phyloP scores from a whole-genome alignment of 2,888 invertebrate genomes.

The Lasioglossum oenotherae region DNA sequence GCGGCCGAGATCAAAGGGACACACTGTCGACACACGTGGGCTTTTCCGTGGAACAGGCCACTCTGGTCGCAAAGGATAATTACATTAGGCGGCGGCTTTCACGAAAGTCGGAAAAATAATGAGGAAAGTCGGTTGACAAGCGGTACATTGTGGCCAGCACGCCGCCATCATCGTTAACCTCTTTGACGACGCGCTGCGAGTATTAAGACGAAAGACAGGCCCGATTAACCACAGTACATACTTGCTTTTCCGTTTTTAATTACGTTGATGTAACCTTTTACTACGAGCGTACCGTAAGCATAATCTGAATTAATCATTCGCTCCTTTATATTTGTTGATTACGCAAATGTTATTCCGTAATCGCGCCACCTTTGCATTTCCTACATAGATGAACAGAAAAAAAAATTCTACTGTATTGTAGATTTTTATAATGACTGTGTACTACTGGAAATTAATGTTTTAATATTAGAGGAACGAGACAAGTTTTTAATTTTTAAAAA shows the following conservation, averaged over 20 bases:
- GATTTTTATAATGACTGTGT: background rate
- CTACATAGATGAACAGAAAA: background rate
- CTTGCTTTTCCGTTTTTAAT: background rate
- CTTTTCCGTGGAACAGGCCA: conserved; percentile 25
- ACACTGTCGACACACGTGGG: background rate
- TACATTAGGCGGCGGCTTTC: conserved; percentile 37
- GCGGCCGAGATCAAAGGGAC: conserved; percentile 45
- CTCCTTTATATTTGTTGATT: background rate
- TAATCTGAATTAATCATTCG: background rate
- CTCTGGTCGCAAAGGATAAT: conserved; percentile 41
- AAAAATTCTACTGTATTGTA: background rate
- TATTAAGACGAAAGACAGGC: background rate
- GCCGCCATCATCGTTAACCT: conserved; percentile 33
- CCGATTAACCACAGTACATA: conserved; percentile 7
- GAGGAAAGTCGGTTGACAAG: conserved; percentile 22
- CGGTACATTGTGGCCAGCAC: conserved; percentile 13
- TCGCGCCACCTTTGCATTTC: background rate
- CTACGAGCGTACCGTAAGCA: background rate
- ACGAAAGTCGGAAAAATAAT: conserved; percentile 29
- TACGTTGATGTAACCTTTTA: background rate
- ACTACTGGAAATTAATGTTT: background rate
- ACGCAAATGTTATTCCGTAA: background rate
- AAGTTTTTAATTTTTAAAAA: background rate
- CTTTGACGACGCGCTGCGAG: background rate
- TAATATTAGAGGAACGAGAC: background rate